Evolutionary conservation across 2,888 invertebrate species (phyloP).

Genomic region (Scrobipalpa costella): DNA sequence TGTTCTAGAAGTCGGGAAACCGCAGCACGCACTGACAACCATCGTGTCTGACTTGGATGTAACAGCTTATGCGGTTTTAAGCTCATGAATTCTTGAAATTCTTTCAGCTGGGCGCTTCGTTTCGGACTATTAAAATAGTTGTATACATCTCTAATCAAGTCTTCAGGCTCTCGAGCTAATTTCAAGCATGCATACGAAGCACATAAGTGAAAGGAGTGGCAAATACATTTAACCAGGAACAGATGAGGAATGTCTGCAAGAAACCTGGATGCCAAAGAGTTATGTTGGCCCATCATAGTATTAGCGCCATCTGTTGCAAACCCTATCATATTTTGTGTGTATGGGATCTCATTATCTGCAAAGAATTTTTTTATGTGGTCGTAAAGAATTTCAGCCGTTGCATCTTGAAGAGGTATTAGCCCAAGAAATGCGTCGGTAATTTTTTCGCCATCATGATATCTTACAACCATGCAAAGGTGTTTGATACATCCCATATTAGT

Average conservation of each 20-base stretch:
- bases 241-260: constrained; percentile 33
- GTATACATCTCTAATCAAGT: constrained; percentile 34
- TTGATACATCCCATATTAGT: constrained; percentile 17
- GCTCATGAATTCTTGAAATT: constrained; percentile 30
- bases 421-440: constrained; percentile 20
- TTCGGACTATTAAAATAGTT: constrained; percentile 33
- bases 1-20: constrained; percentile 40
- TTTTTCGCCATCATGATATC: constrained; percentile 5
- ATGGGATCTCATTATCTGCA: constrained; percentile 10
- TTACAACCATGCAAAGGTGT: constrained; percentile 6
- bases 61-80: constrained; percentile 32
- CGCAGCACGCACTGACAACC: constrained; percentile 37
- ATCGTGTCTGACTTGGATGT: constrained; percentile 40
- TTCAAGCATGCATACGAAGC: constrained; percentile 37
- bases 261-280: constrained; percentile 32
- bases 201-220: constrained; percentile 36
- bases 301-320: constrained; percentile 37
- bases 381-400: constrained; percentile 13
- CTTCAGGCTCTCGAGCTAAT: constrained; percentile 34
- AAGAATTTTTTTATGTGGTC: constrained; percentile 19
- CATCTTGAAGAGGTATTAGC: constrained; percentile 22
- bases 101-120: constrained; percentile 30
- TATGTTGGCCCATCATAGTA: constrained; percentile 34
- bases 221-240: constrained; percentile 37
- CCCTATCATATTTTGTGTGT: constrained; percentile 18